These are phyloP conservation scores for Nesidiocoris tenuis DNA, from an alignment of 2,888 invertebrate species.

Conservation along the genomic window DNA sequence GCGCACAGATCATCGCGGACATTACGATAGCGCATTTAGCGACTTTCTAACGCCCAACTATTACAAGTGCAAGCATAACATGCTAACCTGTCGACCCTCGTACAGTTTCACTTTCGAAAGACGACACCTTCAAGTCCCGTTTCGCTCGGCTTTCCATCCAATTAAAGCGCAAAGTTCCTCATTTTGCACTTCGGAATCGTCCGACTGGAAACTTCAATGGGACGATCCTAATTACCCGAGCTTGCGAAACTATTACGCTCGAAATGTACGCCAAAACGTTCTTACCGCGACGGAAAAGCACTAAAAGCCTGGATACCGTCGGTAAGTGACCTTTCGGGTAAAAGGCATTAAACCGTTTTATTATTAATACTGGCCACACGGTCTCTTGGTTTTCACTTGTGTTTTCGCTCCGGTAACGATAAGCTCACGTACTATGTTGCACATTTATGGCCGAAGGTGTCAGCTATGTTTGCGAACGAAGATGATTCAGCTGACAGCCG, in stretches of 20 bases:
- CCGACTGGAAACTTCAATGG: not conserved
- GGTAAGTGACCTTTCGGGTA: not conserved
- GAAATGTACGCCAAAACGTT: not conserved
- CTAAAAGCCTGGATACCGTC: not conserved
- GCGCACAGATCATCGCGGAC: too few species aligned
- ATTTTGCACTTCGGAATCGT: not conserved
- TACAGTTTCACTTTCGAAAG: not conserved
- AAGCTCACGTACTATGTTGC: not conserved
- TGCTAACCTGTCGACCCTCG: too few species aligned
- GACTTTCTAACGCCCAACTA: too few species aligned
- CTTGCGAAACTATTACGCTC: not conserved
- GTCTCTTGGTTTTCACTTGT: not conserved
- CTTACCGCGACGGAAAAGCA: not conserved
- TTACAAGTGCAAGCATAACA: too few species aligned
- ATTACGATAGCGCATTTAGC: too few species aligned
- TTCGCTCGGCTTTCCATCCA: not conserved
- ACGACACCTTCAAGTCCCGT: not conserved
- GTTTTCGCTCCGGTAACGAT: not conserved
- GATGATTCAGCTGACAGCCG: too few species aligned
- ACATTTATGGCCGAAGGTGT: not conserved
- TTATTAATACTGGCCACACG: not conserved
- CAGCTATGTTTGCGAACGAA: too few species aligned
- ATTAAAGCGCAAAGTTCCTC: not conserved
- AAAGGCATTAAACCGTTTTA: not conserved
- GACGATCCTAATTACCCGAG: not conserved